Evolutionary conservation across 2,797 vertebrate species (phyloP), one percentile per base, ranked within the genome.

Genomic region (Spondyliosoma cantharus): DNA sequence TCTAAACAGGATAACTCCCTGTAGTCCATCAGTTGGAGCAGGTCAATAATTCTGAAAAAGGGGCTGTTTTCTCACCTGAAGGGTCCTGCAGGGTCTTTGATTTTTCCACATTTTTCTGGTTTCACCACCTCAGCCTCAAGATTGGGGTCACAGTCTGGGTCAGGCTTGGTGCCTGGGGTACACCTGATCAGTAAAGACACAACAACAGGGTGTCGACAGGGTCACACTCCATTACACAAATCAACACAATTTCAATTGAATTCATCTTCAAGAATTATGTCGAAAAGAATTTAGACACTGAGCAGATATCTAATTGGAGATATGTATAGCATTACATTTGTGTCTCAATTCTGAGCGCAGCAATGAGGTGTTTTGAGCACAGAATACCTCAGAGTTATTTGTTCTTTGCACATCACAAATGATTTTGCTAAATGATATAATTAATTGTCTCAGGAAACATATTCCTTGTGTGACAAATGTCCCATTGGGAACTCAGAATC

Each of bases 81-180:
- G 0, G 93, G 89, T 82, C 96, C 96, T 0, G 46, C 37, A 1
- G 84, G 37, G 68, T 94, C 88, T 7, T 50, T 88, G 16, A 96
- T 89, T 88, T 85, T 94, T 0, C 96, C 95, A 72, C 96, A 96
- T 56, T 95, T 94, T 1, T 93, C 89, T 14, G 94, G 93, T 76
- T 94, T 94, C 0, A 85, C 90, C 61, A 96, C 87, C 52, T 86
- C 94, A 16, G 80, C 92, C 65, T 93, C 76, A 6, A 96, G 82
- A 4, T 25, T 69, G 6, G 92, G 84, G 45, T 94, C 90, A 74
- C 96, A 96, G 1, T 93, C 89, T 1, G 93, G 92, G 45, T 93
- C 86, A 6, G 83, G 90, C 3, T 68, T 83, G 11, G 81, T 83
- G 27, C 87, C 93, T 8, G 88, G 80, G 24, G 63, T 83, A 71